Conservation (phyloP, 2,113 vertebrate species). For the Actenoides lindsayi region DNA sequence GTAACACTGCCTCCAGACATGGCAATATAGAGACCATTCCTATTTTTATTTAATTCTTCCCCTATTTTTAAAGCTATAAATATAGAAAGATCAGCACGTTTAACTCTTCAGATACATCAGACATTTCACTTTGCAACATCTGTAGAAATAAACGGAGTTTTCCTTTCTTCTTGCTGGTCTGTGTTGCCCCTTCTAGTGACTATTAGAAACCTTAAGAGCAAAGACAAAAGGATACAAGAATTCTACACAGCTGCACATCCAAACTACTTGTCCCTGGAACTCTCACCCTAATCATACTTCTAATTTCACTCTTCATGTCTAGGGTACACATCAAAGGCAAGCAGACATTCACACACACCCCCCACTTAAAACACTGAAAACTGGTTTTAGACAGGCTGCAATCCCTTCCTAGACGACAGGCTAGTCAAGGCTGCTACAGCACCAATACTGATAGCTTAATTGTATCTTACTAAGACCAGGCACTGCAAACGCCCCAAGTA, state of each 20-base stretch:
- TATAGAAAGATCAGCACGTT: neutral
- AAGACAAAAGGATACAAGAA: neutral
- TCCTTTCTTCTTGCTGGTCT: neutral
- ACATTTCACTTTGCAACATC: fast-evolving
- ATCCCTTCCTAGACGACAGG: neutral
- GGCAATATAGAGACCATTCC: neutral
- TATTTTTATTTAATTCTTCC: neutral
- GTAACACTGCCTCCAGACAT: neutral
- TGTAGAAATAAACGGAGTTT: neutral
- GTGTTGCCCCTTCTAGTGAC: neutral
- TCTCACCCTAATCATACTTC: neutral
- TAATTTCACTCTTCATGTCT: neutral
- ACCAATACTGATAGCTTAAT: neutral
- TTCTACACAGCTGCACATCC: neutral
- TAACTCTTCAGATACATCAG: neutral
- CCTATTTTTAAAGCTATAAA: neutral
- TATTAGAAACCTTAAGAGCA: neutral
- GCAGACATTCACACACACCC: neutral
- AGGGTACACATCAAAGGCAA: neutral
- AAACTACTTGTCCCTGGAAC: fast-evolving
- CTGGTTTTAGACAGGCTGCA: neutral
- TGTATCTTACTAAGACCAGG: neutral
- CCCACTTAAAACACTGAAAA: neutral
- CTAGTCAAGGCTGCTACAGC: neutral
- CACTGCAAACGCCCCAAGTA: neutral